phyloP scores from a whole-genome alignment of 2,888 invertebrate genomes.

The Cyclophora punctaria region DNA sequence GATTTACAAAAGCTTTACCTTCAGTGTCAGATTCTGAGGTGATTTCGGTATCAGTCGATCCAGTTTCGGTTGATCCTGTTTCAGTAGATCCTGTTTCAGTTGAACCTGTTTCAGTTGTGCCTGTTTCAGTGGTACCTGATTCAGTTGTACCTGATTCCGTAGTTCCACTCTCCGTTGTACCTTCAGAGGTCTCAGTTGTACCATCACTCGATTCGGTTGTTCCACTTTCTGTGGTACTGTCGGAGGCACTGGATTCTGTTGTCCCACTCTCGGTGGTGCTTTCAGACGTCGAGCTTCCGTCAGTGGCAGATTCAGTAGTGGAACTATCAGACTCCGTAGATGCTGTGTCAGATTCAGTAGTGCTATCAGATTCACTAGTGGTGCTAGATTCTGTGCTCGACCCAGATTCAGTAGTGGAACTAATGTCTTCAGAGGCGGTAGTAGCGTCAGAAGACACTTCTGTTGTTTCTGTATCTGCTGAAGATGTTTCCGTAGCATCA shows the following conservation, averaged over 20 bases:
- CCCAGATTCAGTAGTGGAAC: background rate
- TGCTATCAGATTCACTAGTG: no score
- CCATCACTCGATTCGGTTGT: conserved; percentile 2
- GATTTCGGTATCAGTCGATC: background rate
- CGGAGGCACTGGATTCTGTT: background rate
- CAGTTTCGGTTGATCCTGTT: background rate
- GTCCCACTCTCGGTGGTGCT: conserved; percentile 1
- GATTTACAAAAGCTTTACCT: background rate
- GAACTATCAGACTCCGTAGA: background rate
- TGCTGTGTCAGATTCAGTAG: no score
- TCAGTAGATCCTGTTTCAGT: conserved; percentile 4
- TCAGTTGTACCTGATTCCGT: conserved; percentile 1
- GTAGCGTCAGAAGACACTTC: no score
- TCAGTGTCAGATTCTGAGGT: background rate
- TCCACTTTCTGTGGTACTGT: conserved; percentile 1
- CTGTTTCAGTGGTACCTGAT: background rate
- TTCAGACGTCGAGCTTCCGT: background rate
- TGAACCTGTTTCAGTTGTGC: background rate
- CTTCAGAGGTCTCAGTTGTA: background rate
- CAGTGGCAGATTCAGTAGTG: background rate
- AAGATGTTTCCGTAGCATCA: no score
- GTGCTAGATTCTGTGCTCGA: background rate
- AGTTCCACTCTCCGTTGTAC: background rate
- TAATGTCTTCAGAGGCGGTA: background rate
- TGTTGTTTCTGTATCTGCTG: no score